Base-by-base conservation (phyloP, 2,797 vertebrate genomes). In the Orientallactaga sibirica region DNA sequence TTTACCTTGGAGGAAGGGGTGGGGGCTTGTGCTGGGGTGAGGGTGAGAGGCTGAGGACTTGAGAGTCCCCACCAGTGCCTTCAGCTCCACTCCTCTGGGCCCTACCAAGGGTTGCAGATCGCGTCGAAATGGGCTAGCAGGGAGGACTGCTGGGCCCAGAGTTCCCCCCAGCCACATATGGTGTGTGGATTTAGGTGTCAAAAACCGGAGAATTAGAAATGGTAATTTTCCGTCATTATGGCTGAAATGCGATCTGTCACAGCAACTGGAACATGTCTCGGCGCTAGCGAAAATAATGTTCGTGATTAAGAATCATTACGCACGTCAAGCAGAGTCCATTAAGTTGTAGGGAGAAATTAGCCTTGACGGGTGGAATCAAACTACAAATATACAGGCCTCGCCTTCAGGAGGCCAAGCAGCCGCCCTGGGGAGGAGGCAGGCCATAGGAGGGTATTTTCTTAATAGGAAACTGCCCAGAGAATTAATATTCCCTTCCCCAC, bases 171-270 rank as follows among this genome's bases (percentile, higher is more conserved):
- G 95, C 96, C 98, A 98, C 98, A 98, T 98, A 97, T 98, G 98
- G 98, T 96, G 97, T 97, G 96, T 97, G 98, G 98, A 98, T 98
- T 98, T 98, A 98, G 98, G 98, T 98, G 98, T 98, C 98, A 98
- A 98, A 98, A 98, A 98, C 97, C 97, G 97, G 97, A 96, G 98
- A 98, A 98, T 98, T 98, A 98, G 98, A 98, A 98, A 98, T 98
- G 98, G 96, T 98, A 98, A 98, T 99, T 99, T 99, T 98, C 98
- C 98, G 94, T 98, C 98, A 99, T 99, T 99, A 98, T 97, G 98
- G 97, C 97, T 98, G 98, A 98, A 99, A 99, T 90, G 98, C 95
- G 98, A 99, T 99, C 98, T 98, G 97, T 98, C 98, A 98, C 98
- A 99, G 98, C 98, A 98, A 98, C 98, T 98, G 98, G 98, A 98